These are phyloP conservation scores for Probosciger aterrimus DNA, from an alignment of 2,113 vertebrate genomes.

Conservation along the genomic window DNA sequence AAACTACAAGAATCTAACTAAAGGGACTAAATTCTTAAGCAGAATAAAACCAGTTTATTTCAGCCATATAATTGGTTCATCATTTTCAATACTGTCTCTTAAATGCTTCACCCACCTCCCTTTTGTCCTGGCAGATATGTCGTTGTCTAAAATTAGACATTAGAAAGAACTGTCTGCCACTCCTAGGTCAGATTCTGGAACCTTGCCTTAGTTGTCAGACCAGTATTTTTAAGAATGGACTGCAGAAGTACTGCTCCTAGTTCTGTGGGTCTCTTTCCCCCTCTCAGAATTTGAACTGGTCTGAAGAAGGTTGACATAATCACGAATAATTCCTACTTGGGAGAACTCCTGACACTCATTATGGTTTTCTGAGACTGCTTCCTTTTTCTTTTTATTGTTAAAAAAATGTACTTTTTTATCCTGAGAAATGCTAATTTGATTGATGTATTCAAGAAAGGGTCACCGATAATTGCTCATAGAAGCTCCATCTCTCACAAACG, in stretches of 20 bases:
- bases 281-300: conserved; percentile 10
- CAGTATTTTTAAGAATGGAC: neutral
- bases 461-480: neutral
- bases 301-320: conserved; percentile 38
- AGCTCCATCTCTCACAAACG: neutral
- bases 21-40: neutral
- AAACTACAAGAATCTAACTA: neutral
- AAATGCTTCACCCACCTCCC: neutral
- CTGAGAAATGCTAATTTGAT: conserved; percentile 19
- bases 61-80: neutral
- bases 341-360: conserved; percentile 15
- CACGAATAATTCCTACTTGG: conserved; percentile 29
- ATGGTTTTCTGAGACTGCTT: neutral
- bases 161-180: neutral
- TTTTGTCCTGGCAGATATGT: neutral
- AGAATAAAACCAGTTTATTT: neutral
- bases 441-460: neutral
- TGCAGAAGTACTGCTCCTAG: neutral
- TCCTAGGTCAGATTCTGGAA: neutral
- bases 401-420: neutral
- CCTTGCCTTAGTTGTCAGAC: neutral
- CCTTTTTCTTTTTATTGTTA: neutral
- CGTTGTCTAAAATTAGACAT: neutral
- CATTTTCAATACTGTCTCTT: neutral
- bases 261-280: neutral